These are phyloP conservation scores for Oryzias melastigma DNA, from an alignment of 2,113 vertebrate genomes.

Conservation along the genomic window DNA sequence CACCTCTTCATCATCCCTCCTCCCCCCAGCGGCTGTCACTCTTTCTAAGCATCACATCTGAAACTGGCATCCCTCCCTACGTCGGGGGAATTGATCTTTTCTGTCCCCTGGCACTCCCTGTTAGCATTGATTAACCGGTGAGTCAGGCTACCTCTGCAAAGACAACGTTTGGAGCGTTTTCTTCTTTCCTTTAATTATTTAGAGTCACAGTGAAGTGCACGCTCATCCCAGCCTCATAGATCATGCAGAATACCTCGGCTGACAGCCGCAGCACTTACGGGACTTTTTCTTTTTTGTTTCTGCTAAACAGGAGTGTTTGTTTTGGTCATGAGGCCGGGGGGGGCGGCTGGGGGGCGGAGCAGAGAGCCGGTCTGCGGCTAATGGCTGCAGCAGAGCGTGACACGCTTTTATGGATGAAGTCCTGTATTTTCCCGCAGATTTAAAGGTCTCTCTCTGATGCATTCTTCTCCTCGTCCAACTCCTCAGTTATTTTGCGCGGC, in stretches of 20 bases:
- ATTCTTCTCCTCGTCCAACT: slow-evolving; percentile 26
- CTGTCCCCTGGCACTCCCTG: slow-evolving; percentile 51
- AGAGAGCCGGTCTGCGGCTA: slow-evolving; percentile 60
- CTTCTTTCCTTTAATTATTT: slow-evolving; percentile 62
- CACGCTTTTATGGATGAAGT: slow-evolving; percentile 62
- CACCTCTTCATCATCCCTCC: not conserved
- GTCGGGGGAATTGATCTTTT: slow-evolving; percentile 58
- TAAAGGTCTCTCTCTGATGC: slow-evolving; percentile 49
- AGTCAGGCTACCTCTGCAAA: slow-evolving; percentile 47
- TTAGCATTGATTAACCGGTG: slow-evolving; percentile 65
- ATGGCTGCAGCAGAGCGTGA: slow-evolving; percentile 44
- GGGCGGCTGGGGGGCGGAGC: slow-evolving; percentile 46
- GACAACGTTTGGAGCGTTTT: slow-evolving; percentile 53
- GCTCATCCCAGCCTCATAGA: slow-evolving; percentile 50
- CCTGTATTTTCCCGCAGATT: slow-evolving; percentile 52
- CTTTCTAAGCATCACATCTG: slow-evolving; percentile 22
- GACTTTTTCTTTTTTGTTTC: not conserved
- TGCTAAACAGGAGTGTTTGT: slow-evolving; percentile 36
- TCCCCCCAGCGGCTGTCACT: slow-evolving; percentile 34
- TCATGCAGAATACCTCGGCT: slow-evolving; percentile 55
- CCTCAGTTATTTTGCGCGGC: slow-evolving; percentile 39
- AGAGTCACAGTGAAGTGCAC: slow-evolving; percentile 40
- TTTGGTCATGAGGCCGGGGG: slow-evolving; percentile 40
- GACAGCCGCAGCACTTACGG: slow-evolving; percentile 40
- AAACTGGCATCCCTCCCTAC: slow-evolving; percentile 19